A percentile compares a stretch with the other conserved stretches of the same genome.
phyloP scores from a whole-genome alignment of 1,140 invertebrate species.

The Cheumatopsyche charites region DNA sequence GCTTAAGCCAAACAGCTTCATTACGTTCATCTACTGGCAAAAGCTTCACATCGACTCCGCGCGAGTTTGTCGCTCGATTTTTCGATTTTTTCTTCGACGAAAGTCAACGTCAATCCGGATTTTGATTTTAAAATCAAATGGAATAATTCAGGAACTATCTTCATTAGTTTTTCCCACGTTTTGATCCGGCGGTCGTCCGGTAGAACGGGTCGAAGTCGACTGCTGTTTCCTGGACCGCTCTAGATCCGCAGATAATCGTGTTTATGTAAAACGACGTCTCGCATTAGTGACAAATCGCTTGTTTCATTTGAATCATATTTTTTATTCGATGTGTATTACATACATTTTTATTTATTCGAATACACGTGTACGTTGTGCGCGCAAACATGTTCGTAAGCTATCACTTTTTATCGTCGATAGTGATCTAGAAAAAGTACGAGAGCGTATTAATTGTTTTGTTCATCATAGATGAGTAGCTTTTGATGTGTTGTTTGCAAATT shows the following conservation, averaged over 20 bases:
- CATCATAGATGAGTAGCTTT: background rate
- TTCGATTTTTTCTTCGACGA: too few relatives aligned
- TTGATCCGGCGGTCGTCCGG: slow-evolving; percentile 1
- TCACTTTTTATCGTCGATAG: too few relatives aligned
- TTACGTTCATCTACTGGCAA: too few relatives aligned
- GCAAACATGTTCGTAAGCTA: background rate
- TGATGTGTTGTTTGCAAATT: background rate
- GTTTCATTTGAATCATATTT: background rate
- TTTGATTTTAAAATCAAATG: too few relatives aligned
- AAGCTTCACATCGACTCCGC: too few relatives aligned
- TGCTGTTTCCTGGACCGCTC: slow-evolving; percentile 14
- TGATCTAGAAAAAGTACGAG: background rate
- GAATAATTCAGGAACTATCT: slow-evolving; percentile 1
- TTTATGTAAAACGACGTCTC: slow-evolving; percentile 29
- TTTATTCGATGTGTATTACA: background rate
- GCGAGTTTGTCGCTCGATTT: too few relatives aligned
- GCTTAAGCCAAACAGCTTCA: too few relatives aligned
- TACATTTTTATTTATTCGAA: background rate
- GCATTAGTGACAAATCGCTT: slow-evolving; percentile 30
- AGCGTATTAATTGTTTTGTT: background rate
- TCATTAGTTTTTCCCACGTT: slow-evolving; percentile 21
- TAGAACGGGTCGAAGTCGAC: slow-evolving; percentile 8
- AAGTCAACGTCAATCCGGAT: too few relatives aligned
- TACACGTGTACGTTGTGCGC: background rate
- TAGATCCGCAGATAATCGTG: slow-evolving; percentile 24